These are phyloP conservation scores for Cosmia pyralina DNA, from an alignment of 2,888 invertebrate species.

Conservation along the genomic window DNA sequence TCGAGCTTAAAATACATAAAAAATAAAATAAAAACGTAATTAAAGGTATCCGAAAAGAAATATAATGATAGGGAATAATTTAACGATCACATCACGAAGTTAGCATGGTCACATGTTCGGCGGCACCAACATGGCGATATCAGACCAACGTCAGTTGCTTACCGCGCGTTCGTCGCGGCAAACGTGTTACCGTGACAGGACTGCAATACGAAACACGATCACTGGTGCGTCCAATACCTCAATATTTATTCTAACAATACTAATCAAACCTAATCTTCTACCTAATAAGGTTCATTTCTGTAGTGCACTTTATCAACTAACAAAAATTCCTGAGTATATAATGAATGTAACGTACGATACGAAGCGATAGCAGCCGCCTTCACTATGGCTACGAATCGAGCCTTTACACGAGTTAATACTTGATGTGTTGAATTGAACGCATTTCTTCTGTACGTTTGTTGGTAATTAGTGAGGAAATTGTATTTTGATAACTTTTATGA, in stretches of 20 bases:
- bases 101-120: slow-evolving; percentile 84
- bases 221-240: slow-evolving; percentile 79
- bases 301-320: slow-evolving; percentile 39
- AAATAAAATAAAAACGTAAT: slow-evolving; percentile 11
- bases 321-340: slow-evolving; percentile 58
- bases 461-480: slow-evolving; percentile 54
- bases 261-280: slow-evolving; percentile 53
- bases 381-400: slow-evolving; percentile 49
- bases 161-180: slow-evolving; percentile 82
- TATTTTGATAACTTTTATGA: slow-evolving; percentile 47
- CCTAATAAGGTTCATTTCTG: slow-evolving; percentile 62
- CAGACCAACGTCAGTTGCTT: slow-evolving; percentile 76
- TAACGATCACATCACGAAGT: slow-evolving; percentile 83
- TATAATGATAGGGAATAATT: slow-evolving; percentile 65
- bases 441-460: slow-evolving; percentile 66
- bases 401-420: slow-evolving; percentile 67
- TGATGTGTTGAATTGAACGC: slow-evolving; percentile 68
- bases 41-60: slow-evolving; percentile 34
- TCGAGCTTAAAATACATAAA: neutral
- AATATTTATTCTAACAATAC: slow-evolving; percentile 59
- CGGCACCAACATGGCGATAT: slow-evolving; percentile 82
- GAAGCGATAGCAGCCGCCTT: slow-evolving; percentile 61
- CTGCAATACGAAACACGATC: slow-evolving; percentile 69
- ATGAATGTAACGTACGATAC: slow-evolving; percentile 52
- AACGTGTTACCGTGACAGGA: slow-evolving; percentile 75